These are phyloP conservation scores for Sorex araneus DNA, from an alignment of 2,113 vertebrate species.

Conservation along the genomic window DNA sequence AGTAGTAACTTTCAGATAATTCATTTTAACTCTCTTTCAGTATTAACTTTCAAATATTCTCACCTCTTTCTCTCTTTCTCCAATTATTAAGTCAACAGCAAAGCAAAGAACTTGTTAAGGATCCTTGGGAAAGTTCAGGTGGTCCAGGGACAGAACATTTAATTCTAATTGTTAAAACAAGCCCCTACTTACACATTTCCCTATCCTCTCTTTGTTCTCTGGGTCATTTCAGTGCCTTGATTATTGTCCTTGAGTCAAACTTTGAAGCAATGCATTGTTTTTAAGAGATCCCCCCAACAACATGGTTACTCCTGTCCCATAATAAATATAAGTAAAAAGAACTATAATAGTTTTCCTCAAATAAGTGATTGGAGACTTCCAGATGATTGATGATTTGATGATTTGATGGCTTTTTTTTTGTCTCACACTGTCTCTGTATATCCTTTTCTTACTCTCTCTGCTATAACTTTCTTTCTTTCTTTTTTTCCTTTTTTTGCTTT, in stretches of 20 bases:
- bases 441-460: not conserved
- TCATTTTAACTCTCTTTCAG: not conserved
- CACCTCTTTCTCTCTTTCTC: not conserved
- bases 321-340: not conserved
- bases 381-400: not conserved
- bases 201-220: not conserved
- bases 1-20: not conserved
- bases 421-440: too few relatives aligned
- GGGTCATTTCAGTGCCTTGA: not conserved
- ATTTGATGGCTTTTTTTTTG: not conserved
- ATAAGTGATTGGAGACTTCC: not conserved
- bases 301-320: not conserved
- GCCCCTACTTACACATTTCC: not conserved
- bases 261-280: not conserved
- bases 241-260: slow-evolving; percentile 21
- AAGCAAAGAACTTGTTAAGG: not conserved
- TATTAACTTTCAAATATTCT: slow-evolving; percentile 17
- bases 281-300: not conserved
- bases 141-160: not conserved
- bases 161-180: not conserved
- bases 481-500: too few relatives aligned
- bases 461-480: too few relatives aligned
- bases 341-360: not conserved
- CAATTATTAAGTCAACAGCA: not conserved
- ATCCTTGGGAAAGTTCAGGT: not conserved